These are phyloP conservation scores for Hyperoplus immaculatus DNA, from an alignment of 2,797 vertebrate species.

Conservation along the genomic window DNA sequence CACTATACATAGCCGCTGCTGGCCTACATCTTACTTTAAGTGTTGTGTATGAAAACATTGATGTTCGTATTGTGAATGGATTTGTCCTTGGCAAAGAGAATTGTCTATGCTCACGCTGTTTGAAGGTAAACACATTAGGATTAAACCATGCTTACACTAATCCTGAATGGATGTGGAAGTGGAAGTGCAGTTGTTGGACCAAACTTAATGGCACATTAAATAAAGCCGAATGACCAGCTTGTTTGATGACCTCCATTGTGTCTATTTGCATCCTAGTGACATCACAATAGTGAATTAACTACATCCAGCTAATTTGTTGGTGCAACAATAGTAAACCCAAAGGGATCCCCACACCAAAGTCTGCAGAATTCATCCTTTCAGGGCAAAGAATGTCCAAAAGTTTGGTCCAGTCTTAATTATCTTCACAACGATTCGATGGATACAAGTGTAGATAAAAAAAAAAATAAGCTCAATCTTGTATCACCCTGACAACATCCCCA, in stretches of 20 bases:
- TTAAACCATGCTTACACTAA: conserved; percentile 33
- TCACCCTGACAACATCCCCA: background rate
- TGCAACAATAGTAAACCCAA: too few species aligned
- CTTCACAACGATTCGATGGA: too few species aligned
- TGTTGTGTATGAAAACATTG: background rate
- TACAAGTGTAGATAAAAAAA: background rate
- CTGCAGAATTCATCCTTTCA: too few species aligned
- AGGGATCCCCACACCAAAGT: too few species aligned
- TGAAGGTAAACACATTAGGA: conserved; percentile 35
- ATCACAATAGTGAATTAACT: background rate
- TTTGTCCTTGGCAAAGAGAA: conserved; percentile 17
- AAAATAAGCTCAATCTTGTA: background rate
- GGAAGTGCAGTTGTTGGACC: conserved; percentile 1
- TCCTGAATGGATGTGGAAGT: conserved; percentile 31
- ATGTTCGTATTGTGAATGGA: background rate
- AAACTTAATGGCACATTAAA: conserved; percentile 40
- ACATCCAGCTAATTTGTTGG: background rate
- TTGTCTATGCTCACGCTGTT: conserved; percentile 14
- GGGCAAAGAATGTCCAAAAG: too few species aligned
- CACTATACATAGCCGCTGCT: background rate
- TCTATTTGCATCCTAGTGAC: background rate
- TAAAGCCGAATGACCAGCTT: conserved; percentile 40
- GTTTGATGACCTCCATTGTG: conserved; percentile 9
- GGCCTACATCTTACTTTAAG: background rate
- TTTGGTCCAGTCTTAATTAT: too few species aligned